Evolutionary conservation across 2,888 invertebrate species (phyloP), one percentile per base, ranked within the genome.

Genomic region (Eupithecia abbreviata): DNA sequence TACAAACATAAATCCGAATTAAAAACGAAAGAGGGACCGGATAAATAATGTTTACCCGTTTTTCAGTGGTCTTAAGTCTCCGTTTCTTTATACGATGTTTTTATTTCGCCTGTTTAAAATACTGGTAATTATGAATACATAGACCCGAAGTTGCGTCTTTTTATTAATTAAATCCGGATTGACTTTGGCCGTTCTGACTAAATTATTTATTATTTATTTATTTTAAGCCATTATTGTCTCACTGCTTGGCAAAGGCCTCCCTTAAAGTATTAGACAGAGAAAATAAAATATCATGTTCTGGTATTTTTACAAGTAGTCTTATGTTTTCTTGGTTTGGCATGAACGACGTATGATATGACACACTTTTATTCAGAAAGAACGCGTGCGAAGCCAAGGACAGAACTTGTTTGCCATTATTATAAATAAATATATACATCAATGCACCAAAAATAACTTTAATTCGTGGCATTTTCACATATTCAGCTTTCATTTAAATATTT

Each of bases 1-100:
- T 91, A 88, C 88, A 91, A 90, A 91, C 91, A 93, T 94, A 93
- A 93, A 94, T 94, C 91, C 90, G 92, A 93, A 93, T 94, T 93
- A 93, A 93, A 92, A 92, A 89, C 86, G 85, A 90, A 93, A 91
- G 90, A 91, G 90, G 90, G 87, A 87, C 87, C 83, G 88, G 89
- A 92, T 93, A 93, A 93, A 92, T 92, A 93, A 93, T 93, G 91
- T 86, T 83, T 82, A 83, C 89, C 90, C 93, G 89, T 93, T 93
- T 92, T 92, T 93, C 90, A 92, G 88, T 90, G 91, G 92, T 90
- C 93, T 92, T 93, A 92, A 92, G 91, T 90, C 90, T 88, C 83
- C 86, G 86, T 88, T 86, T 90, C 91, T 91, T 90, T 91, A 90
- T 90, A 88, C 88, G 86, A 86, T 90, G 90, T 92, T 91, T 91